phyloP scores from a whole-genome alignment of 2,113 vertebrate genomes.

The Hydropotes inermis region DNA sequence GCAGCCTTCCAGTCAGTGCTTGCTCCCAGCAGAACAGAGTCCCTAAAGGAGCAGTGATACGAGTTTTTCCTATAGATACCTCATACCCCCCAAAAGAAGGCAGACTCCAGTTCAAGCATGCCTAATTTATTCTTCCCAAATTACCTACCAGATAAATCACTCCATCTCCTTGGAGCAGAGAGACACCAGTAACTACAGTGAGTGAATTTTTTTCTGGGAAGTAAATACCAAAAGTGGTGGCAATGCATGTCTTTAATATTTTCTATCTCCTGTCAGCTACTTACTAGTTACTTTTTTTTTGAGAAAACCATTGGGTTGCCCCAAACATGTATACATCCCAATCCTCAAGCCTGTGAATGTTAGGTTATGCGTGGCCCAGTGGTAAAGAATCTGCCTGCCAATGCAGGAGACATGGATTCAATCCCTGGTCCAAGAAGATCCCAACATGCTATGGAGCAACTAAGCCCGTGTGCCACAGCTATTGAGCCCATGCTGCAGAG shows the following conservation, averaged over 20 bases:
- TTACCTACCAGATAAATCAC: background rate
- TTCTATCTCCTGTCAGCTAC: background rate
- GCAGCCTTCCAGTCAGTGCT: background rate
- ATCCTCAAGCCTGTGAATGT: background rate
- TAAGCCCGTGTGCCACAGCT: background rate
- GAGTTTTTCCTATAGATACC: background rate
- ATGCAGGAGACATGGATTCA: background rate
- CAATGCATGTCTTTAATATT: background rate
- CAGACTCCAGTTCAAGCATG: background rate
- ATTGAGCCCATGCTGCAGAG: background rate
- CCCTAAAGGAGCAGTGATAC: background rate
- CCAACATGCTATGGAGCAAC: background rate
- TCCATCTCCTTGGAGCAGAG: background rate
- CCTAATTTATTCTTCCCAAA: background rate
- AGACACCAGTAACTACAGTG: background rate
- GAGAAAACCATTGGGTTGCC: background rate
- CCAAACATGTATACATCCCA: background rate
- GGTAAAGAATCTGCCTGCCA: background rate
- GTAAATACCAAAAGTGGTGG: background rate
- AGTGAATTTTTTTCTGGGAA: background rate
- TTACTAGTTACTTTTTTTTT: background rate
- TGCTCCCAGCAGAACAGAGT: background rate
- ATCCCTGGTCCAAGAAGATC: background rate
- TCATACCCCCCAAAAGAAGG: background rate
- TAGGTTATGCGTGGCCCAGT: background rate